Evolutionary conservation across 2,888 invertebrate genomes (phyloP).

Genomic region (Drosophila bunnanda): DNA sequence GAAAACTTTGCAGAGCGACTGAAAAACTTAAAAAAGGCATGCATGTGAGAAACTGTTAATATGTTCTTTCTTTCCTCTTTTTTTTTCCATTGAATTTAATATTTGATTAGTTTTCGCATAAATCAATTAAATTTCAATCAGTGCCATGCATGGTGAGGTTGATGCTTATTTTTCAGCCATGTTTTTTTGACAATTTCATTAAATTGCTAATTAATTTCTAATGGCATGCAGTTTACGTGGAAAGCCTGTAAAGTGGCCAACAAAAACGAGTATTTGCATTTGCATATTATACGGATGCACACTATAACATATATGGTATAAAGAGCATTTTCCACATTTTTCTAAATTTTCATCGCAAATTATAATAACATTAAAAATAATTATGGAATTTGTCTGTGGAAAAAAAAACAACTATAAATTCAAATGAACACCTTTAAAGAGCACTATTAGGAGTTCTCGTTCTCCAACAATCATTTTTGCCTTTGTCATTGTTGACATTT

Average conservation of each 20-base stretch:
- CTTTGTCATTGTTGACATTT: slow-evolving; percentile 34
- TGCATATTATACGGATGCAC: not conserved
- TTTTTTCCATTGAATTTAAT: not conserved
- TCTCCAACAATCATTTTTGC: not conserved
- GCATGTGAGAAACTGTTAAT: not conserved
- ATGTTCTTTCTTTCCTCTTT: not conserved
- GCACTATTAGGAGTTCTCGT: too few species aligned
- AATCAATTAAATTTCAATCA: slow-evolving; percentile 31
- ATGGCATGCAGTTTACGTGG: slow-evolving; percentile 15
- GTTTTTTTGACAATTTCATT: slow-evolving; percentile 11
- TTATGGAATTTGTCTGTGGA: not conserved
- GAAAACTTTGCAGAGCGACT: slow-evolving; percentile 10
- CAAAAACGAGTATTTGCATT: not conserved
- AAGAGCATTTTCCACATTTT: not conserved
- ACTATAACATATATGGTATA: not conserved
- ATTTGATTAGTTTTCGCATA: slow-evolving; percentile 19
- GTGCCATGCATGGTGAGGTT: not conserved
- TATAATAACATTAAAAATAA: not conserved
- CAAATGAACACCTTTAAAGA: not conserved
- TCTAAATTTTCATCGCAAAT: not conserved
- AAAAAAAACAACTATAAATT: not conserved
- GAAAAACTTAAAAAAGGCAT: slow-evolving; percentile 3
- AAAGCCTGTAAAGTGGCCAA: not conserved
- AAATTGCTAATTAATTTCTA: slow-evolving; percentile 28
- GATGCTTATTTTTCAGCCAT: not conserved